These are phyloP conservation scores for Myrmecobius fasciatus DNA, from an alignment of 2,113 vertebrate species.

Conservation along the genomic window DNA sequence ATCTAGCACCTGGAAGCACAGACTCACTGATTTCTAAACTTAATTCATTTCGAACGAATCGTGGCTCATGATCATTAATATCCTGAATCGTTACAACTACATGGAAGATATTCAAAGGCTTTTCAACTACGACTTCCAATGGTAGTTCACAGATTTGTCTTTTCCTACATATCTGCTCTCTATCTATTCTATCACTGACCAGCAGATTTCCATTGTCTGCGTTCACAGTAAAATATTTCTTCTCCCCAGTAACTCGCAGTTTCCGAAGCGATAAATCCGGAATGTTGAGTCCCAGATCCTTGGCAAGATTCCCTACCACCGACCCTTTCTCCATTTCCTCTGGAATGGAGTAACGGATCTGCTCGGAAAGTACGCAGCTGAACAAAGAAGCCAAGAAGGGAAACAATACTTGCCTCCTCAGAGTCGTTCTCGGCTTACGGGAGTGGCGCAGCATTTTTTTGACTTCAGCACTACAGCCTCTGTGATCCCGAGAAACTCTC, in stretches of 20 bases:
- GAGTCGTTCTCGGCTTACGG: constrained; percentile 25
- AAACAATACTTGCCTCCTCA: constrained; percentile 36
- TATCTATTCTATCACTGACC: constrained; percentile 74
- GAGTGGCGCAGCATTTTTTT: constrained; percentile 26
- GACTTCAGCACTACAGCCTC: not conserved
- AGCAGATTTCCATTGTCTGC: constrained; percentile 69
- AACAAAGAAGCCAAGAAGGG: constrained; percentile 41
- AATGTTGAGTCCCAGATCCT: constrained; percentile 84
- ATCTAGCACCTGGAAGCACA: constrained; percentile 66
- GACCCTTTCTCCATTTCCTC: constrained; percentile 86
- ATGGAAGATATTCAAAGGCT: constrained; percentile 76
- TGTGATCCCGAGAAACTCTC: not conserved
- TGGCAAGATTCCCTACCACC: constrained; percentile 84
- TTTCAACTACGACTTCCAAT: constrained; percentile 77
- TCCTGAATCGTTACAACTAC: constrained; percentile 78
- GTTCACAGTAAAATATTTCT: constrained; percentile 73
- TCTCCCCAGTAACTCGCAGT: constrained; percentile 83
- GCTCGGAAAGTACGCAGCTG: constrained; percentile 51
- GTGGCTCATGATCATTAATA: constrained; percentile 82
- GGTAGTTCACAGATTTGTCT: constrained; percentile 60
- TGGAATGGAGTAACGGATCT: constrained; percentile 85
- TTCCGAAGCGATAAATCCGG: constrained; percentile 79
- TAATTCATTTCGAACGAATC: constrained; percentile 81
- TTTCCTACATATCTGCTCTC: constrained; percentile 76
- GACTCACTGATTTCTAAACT: constrained; percentile 83